These are phyloP conservation scores for Branchipolynoe longqiensis DNA, from an alignment of 2,888 invertebrate genomes.

Conservation along the genomic window DNA sequence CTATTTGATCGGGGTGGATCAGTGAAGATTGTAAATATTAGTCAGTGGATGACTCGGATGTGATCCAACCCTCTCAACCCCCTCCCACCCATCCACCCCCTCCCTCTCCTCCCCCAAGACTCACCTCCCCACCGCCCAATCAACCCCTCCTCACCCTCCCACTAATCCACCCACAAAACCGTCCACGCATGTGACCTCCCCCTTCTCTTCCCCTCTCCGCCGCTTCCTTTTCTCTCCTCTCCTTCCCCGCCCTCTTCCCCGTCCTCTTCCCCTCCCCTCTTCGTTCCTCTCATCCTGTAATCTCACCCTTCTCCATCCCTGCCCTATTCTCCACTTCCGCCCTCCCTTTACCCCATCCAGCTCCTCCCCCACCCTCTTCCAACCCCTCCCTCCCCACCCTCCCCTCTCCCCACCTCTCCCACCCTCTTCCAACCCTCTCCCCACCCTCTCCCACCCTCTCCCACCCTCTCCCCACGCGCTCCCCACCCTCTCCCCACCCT, in stretches of 20 bases:
- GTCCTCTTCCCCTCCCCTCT: background rate
- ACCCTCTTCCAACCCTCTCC: background rate
- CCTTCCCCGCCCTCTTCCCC: background rate
- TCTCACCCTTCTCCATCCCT: too few relatives aligned
- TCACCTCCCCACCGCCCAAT: background rate
- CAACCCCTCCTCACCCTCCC: background rate
- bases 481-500: background rate
- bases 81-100: background rate
- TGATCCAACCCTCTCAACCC: background rate
- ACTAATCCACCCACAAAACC: background rate
- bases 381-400: too few relatives aligned
- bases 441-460: background rate
- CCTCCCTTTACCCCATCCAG: background rate
- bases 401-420: too few relatives aligned
- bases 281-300: too few relatives aligned
- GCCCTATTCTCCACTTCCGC: background rate
- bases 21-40: slow-evolving; percentile 27
- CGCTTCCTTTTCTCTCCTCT: background rate
- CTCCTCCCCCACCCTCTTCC: background rate
- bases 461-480: background rate
- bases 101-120: background rate
- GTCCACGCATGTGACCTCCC: background rate
- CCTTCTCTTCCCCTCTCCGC: background rate
- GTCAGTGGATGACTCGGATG: background rate
- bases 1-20: background rate